A percentile compares a stretch with the other conserved stretches of the same genome.
Conservation (phyloP, 2,888 invertebrate species). For the Euplagia quadripunctaria region DNA sequence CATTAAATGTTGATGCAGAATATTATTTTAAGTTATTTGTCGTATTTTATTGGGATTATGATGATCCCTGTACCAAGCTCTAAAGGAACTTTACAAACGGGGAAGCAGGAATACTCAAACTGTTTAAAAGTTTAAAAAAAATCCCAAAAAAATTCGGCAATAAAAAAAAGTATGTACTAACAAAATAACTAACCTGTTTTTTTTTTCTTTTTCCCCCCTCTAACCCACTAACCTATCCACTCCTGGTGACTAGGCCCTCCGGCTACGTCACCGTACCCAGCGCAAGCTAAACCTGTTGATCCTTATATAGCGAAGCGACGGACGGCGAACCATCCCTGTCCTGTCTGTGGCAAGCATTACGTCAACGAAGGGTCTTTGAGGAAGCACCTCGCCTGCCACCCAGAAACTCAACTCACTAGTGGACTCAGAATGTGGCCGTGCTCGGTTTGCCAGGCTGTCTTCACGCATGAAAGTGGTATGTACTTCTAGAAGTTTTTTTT, state of each 20-base stretch:
- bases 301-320: conserved; percentile 97
- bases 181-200: conserved; percentile 75
- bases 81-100: neutral
- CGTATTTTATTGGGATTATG: conserved; percentile 47
- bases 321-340: conserved; percentile 98
- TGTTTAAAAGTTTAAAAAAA: neutral
- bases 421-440: conserved; percentile 98
- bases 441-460: conserved; percentile 97
- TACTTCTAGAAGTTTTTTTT: conserved; percentile 19
- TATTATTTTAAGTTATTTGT: conserved; percentile 54
- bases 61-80: neutral
- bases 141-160: conserved; percentile 30
- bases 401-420: conserved; percentile 95
- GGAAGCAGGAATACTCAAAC: neutral
- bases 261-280: conserved; percentile 88
- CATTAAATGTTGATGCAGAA: conserved; percentile 35
- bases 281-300: conserved; percentile 89
- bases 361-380: conserved; percentile 97
- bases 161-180: conserved; percentile 57
- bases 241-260: conserved; percentile 88
- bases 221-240: conserved; percentile 83
- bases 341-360: conserved; percentile 98
- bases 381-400: conserved; percentile 97
- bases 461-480: conserved; percentile 97
- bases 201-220: conserved; percentile 66